Percentiles rank a stretch among this genome's conserved stretches.
These are phyloP conservation scores for Listrodromus nycthemerus DNA, from an alignment of 2,888 invertebrate species.

Conservation along the genomic window DNA sequence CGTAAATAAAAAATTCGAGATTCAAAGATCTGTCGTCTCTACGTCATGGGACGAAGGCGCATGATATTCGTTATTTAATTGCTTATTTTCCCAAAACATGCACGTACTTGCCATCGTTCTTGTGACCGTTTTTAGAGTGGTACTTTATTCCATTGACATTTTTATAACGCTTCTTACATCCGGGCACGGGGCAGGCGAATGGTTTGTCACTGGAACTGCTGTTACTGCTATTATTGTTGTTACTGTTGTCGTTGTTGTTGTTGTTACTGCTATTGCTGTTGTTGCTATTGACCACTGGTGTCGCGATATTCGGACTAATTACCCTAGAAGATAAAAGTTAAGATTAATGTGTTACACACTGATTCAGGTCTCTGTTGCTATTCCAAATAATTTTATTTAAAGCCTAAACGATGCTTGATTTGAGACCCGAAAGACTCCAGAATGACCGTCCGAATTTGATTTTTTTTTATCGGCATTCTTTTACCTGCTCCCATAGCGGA, in stretches of 20 bases:
- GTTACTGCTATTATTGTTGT: conserved; percentile 57
- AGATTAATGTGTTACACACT: conserved; percentile 59
- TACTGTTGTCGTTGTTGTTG: conserved; percentile 51
- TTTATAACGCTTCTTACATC: conserved; percentile 94
- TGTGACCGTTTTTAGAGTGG: conserved; percentile 94
- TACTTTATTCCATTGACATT: conserved; percentile 96
- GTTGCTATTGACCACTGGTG: conserved; percentile 47
- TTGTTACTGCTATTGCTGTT: conserved; percentile 39
- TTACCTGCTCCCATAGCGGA: conserved; percentile 90
- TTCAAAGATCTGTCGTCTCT: no score
- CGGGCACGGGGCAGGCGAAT: conserved; percentile 93
- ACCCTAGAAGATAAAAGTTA: conserved; percentile 70
- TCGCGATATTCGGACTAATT: conserved; percentile 69
- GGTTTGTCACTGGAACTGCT: conserved; percentile 88
- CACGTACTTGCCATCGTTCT: conserved; percentile 92
- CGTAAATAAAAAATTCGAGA: no score
- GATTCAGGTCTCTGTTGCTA: not conserved
- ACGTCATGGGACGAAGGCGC: not conserved
- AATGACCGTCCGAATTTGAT: not conserved
- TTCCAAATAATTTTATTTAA: not conserved
- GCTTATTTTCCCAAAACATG: conserved; percentile 49
- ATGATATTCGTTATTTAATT: not conserved
- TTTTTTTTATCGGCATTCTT: conserved; percentile 21
- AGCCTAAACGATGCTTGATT: not conserved
- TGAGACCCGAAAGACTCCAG: not conserved